Base-by-base conservation (phyloP, 1,140 invertebrate genomes). In the Tetramorium simillimum region DNA sequence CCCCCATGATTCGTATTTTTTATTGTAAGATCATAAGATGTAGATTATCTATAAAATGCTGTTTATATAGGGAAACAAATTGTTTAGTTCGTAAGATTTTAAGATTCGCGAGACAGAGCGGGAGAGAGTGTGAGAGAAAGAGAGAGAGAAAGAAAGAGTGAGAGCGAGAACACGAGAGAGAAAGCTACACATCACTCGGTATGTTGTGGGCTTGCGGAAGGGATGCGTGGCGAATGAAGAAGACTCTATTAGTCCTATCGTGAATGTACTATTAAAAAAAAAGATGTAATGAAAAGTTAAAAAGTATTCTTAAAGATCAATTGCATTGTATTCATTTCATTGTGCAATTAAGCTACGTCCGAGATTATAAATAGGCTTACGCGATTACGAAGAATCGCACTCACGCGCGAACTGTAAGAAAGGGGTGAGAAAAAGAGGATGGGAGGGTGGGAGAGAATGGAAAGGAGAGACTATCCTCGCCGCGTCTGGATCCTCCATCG, bases 1-100 rank as follows among this genome's bases (percentile, higher is more conserved):
- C 21, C 58, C 37, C 21, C 37, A 21, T 12, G n/a, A 53, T 75
- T 86, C 70, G 46, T 73, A 88, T 86, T 86, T 70, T 86, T 70
- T 86, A 86, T 60, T 87, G 62, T 86, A 81, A 77, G 46, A 86
- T 84, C 9, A 78, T 91, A 91, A 86, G 84, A 63, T 46, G 63
- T 91, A 89, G 78, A 82, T 91, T 91, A 89, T 82, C 75, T 72
- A 69, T 53, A 86, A 70, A 84, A 88, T 67, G 90, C 69, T 91
- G 89, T 91, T 90, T 90, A 90, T 84, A 88, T 80, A 90, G 85
- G 51, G 16, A 82, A 86, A 90, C 56, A 86, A 90, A 88, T 88
- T 90, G 84, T 90, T 91, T 91, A 91, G 89, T 58, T 46, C 40
- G 58, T 90, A 91, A 91, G 89, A 84, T 87, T 91, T 70, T 82